Evolutionary conservation across 2,797 vertebrate species (phyloP).

Genomic region (Mormyrus hasselquistii): DNA sequence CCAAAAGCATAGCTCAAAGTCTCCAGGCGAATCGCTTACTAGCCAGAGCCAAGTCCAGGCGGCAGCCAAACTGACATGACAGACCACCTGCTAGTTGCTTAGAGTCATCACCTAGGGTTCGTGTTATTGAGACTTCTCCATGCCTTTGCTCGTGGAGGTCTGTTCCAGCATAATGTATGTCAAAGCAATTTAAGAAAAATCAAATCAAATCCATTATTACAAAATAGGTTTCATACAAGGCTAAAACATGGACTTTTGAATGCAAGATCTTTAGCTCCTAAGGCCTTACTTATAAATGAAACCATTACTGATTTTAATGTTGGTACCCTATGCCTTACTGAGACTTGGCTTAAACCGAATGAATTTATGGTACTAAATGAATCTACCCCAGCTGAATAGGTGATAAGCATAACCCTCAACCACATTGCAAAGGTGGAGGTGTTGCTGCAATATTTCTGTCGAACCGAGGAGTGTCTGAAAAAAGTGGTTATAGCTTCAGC

Average conservation of each 20-base stretch:
- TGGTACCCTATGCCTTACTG: background rate
- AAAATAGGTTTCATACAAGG: background rate
- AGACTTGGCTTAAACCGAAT: background rate
- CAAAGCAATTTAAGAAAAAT: background rate
- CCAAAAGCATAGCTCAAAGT: background rate
- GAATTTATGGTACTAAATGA: background rate
- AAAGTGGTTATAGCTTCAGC: background rate
- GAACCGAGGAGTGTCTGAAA: background rate
- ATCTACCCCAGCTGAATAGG: background rate
- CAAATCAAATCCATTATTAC: background rate
- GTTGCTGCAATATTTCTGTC: background rate
- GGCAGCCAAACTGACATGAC: background rate
- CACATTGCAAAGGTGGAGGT: background rate
- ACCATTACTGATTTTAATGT: background rate
- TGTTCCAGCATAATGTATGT: background rate
- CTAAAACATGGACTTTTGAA: background rate
- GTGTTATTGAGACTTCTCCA: background rate
- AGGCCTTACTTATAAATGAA: background rate
- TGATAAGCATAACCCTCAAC: background rate
- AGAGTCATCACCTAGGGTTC: background rate
- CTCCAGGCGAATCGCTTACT: background rate
- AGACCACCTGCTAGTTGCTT: background rate
- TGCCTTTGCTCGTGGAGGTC: background rate
- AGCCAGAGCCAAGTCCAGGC: background rate
- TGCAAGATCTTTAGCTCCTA: background rate